Percentiles rank a stretch among this genome's conserved stretches.
Evolutionary conservation across 2,113 vertebrate genomes (phyloP).

Genomic region (Marmota monax): DNA sequence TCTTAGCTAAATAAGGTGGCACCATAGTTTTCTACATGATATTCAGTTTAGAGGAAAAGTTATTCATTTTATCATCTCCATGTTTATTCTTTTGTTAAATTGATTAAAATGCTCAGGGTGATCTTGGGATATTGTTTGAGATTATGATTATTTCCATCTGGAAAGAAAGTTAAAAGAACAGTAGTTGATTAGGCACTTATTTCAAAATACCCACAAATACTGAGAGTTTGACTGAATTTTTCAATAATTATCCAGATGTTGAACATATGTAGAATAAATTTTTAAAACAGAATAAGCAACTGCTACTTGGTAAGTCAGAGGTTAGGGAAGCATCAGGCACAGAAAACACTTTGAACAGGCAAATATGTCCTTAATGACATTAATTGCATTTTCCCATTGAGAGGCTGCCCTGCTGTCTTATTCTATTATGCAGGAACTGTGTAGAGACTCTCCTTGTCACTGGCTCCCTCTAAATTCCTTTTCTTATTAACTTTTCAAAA

Average conservation of each 20-base stretch:
- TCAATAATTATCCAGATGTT: constrained; percentile 43
- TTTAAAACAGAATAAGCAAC: constrained; percentile 36
- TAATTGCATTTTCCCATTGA: not conserved
- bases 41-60: not conserved
- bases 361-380: not conserved
- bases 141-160: constrained; percentile 49
- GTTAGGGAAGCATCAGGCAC: not conserved
- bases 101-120: constrained; percentile 2
- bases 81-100: constrained; percentile 48
- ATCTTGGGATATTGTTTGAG: constrained; percentile 43
- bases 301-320: not conserved
- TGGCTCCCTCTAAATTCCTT: constrained; percentile 19
- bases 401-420: not conserved
- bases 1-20: not conserved
- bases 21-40: not conserved
- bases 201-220: constrained; percentile 22
- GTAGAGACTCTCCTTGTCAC: not conserved
- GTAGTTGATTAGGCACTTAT: constrained; percentile 25
- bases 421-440: not conserved
- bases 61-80: constrained; percentile 21
- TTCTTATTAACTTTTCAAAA: constrained; percentile 64
- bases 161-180: constrained; percentile 18
- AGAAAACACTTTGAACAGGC: not conserved
- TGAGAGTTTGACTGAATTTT: not conserved
- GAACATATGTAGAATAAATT: not conserved